Base-by-base conservation (phyloP, 1,140 invertebrate genomes). In the Druon quercuslanigerum region DNA sequence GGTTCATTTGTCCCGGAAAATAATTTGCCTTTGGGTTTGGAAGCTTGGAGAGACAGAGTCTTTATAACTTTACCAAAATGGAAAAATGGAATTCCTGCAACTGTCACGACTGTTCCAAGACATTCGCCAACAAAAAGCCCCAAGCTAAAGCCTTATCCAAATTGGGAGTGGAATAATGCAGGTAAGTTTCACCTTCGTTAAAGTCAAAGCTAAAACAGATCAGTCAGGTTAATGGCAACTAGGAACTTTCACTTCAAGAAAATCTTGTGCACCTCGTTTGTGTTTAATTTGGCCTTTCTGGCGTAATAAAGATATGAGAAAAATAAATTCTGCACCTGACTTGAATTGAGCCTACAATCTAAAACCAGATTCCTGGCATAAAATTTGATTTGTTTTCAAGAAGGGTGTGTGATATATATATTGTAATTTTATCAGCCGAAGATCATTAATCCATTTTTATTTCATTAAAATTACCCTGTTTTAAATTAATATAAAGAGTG, bases 31-130 rank as follows among this genome's bases (percentile, higher is more conserved):
- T 87, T 96, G 50, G 96, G 95, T 1, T 84, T 96, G 5, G 95
- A 96, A 79, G 89, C 95, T 4, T 94, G 93, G 90, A 90, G 91
- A 4, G 92, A 95, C 40, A 93, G 94, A 51, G 87, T 96, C 3
- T 96, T 94, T 81, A 90, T 96, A 2, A 94, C 95, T 14, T 87
- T 95, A 66, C 95, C 93, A 84, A 97, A 94, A 86, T 99, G 93
- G 98, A 98, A 94, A 89, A 94, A 85, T 86, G 96, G 94, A 73
- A 93, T 95, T 75, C 97, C 93, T 79, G 94, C 93, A 0, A 96
- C 95, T 0, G 88, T 96, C 20, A 92, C 93, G 1, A 89, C 93
- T 0, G 87, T 96, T 0, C 91, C 93, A 0, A 89, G 92, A 74
- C 88, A 92, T 12, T 87, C 92, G 0, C 89, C 85, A 7, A 92